phyloP scores from a whole-genome alignment of 2,888 invertebrate genomes.

The Polia nebulosa region DNA sequence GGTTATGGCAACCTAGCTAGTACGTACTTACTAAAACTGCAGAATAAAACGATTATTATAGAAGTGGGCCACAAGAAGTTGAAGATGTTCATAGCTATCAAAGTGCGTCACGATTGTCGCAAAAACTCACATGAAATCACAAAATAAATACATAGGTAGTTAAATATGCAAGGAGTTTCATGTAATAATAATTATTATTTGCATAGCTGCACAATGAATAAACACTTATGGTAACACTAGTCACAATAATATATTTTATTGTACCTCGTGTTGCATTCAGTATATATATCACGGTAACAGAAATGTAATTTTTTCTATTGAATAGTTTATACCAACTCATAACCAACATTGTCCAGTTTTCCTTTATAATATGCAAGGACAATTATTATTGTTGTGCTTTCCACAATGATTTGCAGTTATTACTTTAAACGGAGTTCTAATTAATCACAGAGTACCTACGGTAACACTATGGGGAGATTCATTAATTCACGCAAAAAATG shows the following conservation, averaged over 20 bases:
- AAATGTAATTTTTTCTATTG: constrained; percentile 43
- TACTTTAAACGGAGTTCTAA: background rate
- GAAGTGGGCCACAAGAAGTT: constrained; percentile 5
- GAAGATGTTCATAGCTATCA: background rate
- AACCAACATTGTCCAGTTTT: constrained; percentile 17
- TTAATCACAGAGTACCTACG: background rate
- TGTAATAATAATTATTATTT: constrained; percentile 60
- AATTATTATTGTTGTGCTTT: constrained; percentile 13
- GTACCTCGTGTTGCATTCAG: constrained; percentile 51
- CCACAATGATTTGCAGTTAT: background rate
- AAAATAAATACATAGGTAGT: constrained; percentile 38
- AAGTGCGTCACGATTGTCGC: constrained; percentile 16
- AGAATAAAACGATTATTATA: constrained; percentile 14
- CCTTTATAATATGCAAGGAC: constrained; percentile 10
- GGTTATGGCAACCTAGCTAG: background rate
- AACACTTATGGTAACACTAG: constrained; percentile 50
- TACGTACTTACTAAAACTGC: background rate
- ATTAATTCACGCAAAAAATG: background rate
- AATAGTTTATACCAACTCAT: constrained; percentile 16
- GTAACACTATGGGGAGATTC: background rate
- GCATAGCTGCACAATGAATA: constrained; percentile 59
- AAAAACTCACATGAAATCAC: constrained; percentile 54
- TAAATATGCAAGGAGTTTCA: constrained; percentile 29
- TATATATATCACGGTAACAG: constrained; percentile 47
- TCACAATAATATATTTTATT: constrained; percentile 49